Conservation (phyloP, 2,113 vertebrate genomes). For the Myocastor coypus region DNA sequence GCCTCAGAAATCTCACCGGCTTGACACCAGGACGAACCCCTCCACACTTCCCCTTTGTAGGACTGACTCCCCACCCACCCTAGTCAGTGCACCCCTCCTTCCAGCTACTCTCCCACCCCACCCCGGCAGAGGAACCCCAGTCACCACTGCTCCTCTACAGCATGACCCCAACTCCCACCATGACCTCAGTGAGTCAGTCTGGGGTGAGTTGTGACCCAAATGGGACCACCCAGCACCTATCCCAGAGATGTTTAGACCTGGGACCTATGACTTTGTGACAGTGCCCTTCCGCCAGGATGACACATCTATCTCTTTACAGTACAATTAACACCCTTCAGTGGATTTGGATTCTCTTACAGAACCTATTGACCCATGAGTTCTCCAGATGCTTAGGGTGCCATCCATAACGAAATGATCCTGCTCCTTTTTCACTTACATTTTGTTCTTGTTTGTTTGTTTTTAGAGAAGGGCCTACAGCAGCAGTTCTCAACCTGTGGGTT, state of each 20-base stretch:
- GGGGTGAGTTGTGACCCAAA: not conserved
- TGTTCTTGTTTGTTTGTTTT: too few species aligned
- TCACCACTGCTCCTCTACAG: not conserved
- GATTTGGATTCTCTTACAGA: not conserved
- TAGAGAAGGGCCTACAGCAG: too few species aligned
- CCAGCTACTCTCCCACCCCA: not conserved
- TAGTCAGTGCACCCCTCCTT: rapidly evolving
- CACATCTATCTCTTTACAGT: not conserved
- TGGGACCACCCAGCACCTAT: not conserved
- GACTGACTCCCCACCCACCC: not conserved
- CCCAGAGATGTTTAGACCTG: not conserved
- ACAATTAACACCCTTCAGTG: not conserved
- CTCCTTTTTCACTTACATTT: not conserved
- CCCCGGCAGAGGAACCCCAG: not conserved
- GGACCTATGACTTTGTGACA: not conserved
- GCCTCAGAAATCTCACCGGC: not conserved
- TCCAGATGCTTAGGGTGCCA: not conserved
- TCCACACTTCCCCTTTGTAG: not conserved
- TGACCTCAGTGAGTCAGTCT: too few species aligned
- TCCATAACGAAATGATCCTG: not conserved
- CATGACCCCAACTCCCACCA: not conserved
- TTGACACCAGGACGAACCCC: not conserved
- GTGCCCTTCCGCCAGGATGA: not conserved
- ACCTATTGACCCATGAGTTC: rapidly evolving
- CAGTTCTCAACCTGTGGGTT: too few species aligned